phyloP scores from a whole-genome alignment of 2,888 invertebrate species.

The Drosophila meridionalis region DNA sequence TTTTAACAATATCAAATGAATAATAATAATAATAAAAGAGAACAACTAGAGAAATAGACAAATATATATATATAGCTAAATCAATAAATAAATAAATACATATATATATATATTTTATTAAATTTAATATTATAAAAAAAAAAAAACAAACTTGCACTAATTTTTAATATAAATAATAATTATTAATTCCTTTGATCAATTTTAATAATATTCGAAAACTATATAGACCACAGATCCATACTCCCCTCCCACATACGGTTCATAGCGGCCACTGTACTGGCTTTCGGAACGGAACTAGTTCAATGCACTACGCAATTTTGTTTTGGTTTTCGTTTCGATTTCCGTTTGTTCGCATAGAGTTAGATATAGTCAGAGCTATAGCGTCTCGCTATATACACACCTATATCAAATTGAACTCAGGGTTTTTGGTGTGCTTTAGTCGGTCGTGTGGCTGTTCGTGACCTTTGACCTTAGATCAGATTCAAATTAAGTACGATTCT shows the following conservation, averaged over 20 bases:
- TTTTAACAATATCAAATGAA: conserved; percentile 35
- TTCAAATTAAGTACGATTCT: conserved; percentile 15
- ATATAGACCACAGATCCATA: background rate
- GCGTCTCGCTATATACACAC: background rate
- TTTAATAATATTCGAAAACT: conserved; percentile 4
- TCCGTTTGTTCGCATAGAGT: conserved; percentile 4
- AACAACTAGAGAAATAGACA: background rate
- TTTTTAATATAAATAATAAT: background rate
- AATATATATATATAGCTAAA: background rate
- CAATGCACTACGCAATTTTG: background rate
- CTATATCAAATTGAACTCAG: conserved; percentile 28
- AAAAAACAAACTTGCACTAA: background rate
- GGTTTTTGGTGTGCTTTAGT: conserved; percentile 26
- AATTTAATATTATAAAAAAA: background rate
- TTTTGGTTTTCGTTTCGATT: background rate
- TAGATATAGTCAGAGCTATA: background rate
- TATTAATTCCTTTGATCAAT: background rate
- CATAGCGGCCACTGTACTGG: conserved; percentile 23
- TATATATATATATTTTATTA: conserved; percentile 1
- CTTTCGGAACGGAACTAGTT: conserved; percentile 23
- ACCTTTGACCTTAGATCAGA: conserved; percentile 6
- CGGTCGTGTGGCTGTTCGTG: conserved; percentile 25
- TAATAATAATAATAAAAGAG: background rate
- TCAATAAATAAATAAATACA: background rate
- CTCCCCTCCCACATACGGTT: conserved; percentile 1